phyloP scores from a whole-genome alignment of 2,797 vertebrate species.

The Darevskia mixta region DNA sequence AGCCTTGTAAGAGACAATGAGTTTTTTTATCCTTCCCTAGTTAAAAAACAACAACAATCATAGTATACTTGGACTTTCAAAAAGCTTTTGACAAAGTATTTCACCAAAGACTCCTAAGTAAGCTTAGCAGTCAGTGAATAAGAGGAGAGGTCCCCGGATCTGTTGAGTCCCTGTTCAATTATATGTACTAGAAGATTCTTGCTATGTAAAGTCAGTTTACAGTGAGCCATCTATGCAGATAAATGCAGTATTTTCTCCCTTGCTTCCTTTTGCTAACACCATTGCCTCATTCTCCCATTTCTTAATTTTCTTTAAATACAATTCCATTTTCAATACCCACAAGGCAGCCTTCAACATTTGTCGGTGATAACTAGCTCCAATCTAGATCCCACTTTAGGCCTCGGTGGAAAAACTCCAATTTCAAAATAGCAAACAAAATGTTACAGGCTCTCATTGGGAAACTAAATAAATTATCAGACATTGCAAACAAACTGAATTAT shows the following conservation, averaged over 20 bases:
- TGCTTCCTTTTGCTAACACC: constrained; percentile 40
- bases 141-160: background rate
- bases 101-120: too few relatives aligned
- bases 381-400: constrained; percentile 55
- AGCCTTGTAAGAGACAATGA: background rate
- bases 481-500: constrained; percentile 69
- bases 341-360: constrained; percentile 68
- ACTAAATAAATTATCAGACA: constrained; percentile 76
- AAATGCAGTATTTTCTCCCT: constrained; percentile 27
- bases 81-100: too few relatives aligned
- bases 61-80: too few relatives aligned
- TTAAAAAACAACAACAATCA: background rate
- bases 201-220: background rate
- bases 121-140: too few relatives aligned
- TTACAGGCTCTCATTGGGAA: constrained; percentile 72
- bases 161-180: background rate
- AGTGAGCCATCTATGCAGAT: constrained; percentile 7
- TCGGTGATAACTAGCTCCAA: constrained; percentile 71
- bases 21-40: background rate
- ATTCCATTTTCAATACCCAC: constrained; percentile 65
- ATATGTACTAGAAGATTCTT: background rate
- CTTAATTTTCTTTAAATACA: constrained; percentile 61
- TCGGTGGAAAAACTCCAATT: constrained; percentile 70
- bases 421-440: constrained; percentile 77
- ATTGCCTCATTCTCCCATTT: constrained; percentile 42